These are phyloP conservation scores for Petroica traversi DNA, from an alignment of 2,113 vertebrate genomes.

Conservation along the genomic window DNA sequence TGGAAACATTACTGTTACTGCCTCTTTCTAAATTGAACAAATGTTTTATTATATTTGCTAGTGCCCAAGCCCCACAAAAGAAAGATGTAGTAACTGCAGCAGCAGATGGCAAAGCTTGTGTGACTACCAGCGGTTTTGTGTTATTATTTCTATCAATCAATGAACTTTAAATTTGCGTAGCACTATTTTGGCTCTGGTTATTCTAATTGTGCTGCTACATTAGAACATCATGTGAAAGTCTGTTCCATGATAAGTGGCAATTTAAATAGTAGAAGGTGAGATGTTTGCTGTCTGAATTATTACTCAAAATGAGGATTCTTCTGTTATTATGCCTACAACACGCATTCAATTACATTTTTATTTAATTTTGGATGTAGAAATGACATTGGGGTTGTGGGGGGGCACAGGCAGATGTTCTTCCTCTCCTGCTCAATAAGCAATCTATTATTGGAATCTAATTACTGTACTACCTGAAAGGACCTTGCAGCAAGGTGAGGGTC, in stretches of 20 bases:
- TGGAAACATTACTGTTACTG: background rate
- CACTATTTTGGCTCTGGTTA: background rate
- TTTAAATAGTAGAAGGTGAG: background rate
- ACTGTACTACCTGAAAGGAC: background rate
- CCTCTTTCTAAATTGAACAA: background rate
- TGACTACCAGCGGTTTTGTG: background rate
- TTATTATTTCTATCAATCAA: constrained; percentile 4
- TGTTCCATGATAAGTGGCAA: background rate
- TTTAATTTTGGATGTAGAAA: background rate
- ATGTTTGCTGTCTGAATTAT: background rate
- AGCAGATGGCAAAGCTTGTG: background rate
- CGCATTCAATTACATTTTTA: background rate
- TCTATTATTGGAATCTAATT: background rate
- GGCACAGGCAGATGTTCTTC: background rate
- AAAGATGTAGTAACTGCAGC: background rate
- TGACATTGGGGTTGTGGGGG: background rate
- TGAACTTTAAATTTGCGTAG: background rate
- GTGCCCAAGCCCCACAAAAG: background rate
- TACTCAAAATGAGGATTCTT: background rate
- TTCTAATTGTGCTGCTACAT: background rate
- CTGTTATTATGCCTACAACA: background rate
- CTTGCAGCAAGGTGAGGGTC: background rate
- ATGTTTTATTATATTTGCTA: background rate
- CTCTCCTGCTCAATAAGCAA: background rate
- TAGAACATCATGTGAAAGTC: background rate